Evolutionary conservation across 1,140 invertebrate species (phyloP), one percentile per base, ranked within the genome.

Genomic region (Reticulitermes speratus): DNA sequence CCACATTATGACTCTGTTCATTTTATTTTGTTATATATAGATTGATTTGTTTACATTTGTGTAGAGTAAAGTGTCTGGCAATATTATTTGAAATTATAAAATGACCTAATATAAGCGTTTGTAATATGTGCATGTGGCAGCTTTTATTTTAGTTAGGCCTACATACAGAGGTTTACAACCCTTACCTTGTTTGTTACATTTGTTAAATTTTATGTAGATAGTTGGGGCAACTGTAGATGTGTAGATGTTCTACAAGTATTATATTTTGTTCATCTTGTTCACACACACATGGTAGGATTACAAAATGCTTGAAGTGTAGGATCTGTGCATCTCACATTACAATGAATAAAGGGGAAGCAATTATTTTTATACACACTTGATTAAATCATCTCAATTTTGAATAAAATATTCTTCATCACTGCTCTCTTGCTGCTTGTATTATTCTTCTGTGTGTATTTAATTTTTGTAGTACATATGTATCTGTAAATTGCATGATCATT

Each of bases 391-490:
- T 75, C 65, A 75, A 30, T n/a, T 75, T 75, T 75, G 65, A 75
- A 75, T 8, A 30, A 75, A 75, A 75, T 75, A 30, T 30, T 75
- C 14, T 75, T 75, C 65, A 75, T 75, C 65, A 75, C 65, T 75
- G 65, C 65, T 75, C 65, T 75, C 65, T 75, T 75, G 65, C 65
- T 75, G 65, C 65, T 75, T 75, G n/a, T 75, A 75, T 75, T 75
- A 8, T 75, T 3, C 14, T 30, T 75, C 25, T 30, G 8, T 75
- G 65, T 75, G 65, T 16, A 75, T 75, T 30, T 75, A 2, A 75
- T 75, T 75, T 75, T 25, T 75, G 16, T 75, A 8, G 65, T 75
- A 25, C n/a, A 30, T n/a, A 75, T 14, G 14, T 75, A 25, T 75
- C 25, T 30, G n/a, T 75, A 75, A 75, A 12, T 75, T n/a, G 65